A percentile compares a stretch with the other conserved stretches of the same genome.
phyloP scores from a whole-genome alignment of 2,888 invertebrate species.

The Augiades crinisus region DNA sequence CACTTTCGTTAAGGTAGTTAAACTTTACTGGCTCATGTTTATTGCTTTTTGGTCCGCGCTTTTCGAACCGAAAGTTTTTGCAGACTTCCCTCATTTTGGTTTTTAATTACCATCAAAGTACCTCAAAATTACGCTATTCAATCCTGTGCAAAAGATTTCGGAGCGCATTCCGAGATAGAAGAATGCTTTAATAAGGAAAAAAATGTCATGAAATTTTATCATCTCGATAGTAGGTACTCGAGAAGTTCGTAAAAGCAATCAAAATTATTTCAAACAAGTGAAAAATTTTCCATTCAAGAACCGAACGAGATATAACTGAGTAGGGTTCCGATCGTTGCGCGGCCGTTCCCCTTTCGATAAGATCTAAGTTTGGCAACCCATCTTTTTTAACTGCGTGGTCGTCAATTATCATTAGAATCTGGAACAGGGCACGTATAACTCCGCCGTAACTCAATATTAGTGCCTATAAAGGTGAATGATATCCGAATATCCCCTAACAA shows the following conservation, averaged over 20 bases:
- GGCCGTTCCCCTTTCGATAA: constrained; percentile 46
- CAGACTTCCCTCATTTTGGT: not conserved
- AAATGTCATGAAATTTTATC: constrained; percentile 33
- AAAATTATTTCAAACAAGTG: constrained; percentile 39
- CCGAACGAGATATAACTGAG: constrained; percentile 37
- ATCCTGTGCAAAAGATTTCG: not conserved
- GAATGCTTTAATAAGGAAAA: constrained; percentile 27
- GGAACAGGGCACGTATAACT: constrained; percentile 46
- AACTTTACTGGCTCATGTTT: constrained; percentile 15
- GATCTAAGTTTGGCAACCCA: constrained; percentile 64
- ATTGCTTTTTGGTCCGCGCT: constrained; percentile 11
- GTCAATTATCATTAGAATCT: constrained; percentile 74
- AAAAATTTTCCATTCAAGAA: constrained; percentile 42
- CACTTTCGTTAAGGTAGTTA: constrained; percentile 18
- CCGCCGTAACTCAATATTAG: constrained; percentile 71
- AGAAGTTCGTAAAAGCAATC: constrained; percentile 46
- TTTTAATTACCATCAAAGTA: constrained; percentile 7
- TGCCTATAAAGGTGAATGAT: constrained; percentile 76
- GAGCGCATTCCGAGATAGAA: not conserved
- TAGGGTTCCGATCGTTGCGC: constrained; percentile 35
- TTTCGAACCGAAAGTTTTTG: not conserved
- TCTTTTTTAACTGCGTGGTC: constrained; percentile 66
- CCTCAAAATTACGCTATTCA: not conserved
- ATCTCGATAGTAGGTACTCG: constrained; percentile 32
- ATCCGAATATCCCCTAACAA: constrained; percentile 41